Evolutionary conservation across 2,888 invertebrate genomes (phyloP).

Genomic region (Caenorhabditis angaria): DNA sequence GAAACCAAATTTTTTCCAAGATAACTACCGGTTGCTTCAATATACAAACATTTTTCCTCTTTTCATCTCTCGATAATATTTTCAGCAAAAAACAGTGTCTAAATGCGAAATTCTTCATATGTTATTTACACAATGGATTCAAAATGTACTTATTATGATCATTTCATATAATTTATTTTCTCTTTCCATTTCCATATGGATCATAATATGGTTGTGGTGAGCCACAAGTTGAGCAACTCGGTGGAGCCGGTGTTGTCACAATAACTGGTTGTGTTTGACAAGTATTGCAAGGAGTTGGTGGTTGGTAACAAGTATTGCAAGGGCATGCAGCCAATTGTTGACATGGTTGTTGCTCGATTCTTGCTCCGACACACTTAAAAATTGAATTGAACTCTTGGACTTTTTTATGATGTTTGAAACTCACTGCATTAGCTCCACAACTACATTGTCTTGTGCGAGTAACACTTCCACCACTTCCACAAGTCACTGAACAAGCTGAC

Average conservation of each 20-base stretch:
- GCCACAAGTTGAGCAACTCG: slow-evolving; percentile 52
- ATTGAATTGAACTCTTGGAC: neutral
- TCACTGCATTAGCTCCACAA: too few relatives aligned
- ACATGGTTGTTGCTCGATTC: slow-evolving; percentile 47
- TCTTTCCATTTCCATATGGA: slow-evolving; percentile 51
- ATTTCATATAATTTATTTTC: slow-evolving; percentile 28
- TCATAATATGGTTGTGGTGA: slow-evolving; percentile 46
- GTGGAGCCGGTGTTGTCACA: slow-evolving; percentile 26
- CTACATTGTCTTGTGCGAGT: slow-evolving; percentile 47
- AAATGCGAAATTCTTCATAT: neutral
- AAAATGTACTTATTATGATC: slow-evolving; percentile 17
- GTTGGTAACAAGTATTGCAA: slow-evolving; percentile 48
- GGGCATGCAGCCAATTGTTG: slow-evolving; percentile 50
- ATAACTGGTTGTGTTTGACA: slow-evolving; percentile 39
- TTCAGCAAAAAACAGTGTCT: neutral
- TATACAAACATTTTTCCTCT: too few relatives aligned
- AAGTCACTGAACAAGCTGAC: slow-evolving; percentile 48
- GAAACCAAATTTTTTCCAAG: too few relatives aligned
- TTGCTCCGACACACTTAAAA: slow-evolving; percentile 52
- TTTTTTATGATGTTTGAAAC: slow-evolving; percentile 8
- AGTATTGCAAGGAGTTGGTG: slow-evolving; percentile 37
- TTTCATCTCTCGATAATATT: too few relatives aligned
- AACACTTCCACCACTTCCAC: slow-evolving; percentile 46
- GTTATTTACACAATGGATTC: neutral
- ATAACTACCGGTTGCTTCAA: too few relatives aligned